Evolutionary conservation across 2,797 vertebrate species (phyloP), one percentile per base, ranked within the genome.

Genomic region (Cirrhinus mrigala): DNA sequence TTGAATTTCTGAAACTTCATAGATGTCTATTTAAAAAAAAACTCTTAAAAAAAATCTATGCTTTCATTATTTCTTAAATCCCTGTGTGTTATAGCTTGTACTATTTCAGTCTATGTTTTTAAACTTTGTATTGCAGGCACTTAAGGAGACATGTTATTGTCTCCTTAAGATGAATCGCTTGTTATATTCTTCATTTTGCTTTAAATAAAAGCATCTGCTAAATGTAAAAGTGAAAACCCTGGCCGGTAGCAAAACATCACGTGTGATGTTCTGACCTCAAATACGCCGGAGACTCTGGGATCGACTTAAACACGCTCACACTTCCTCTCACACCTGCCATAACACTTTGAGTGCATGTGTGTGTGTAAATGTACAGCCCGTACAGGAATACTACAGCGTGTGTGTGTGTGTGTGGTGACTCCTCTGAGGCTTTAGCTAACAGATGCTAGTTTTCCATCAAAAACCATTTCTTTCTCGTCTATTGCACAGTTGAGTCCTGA

Each of bases 271-370:
- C 14, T 44, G 77, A 79, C 40, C 12, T 62, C 37, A 75, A 20
- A 52, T 75, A 48, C 18, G 9, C 50, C 73, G 29, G 76, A 62
- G 56, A 44, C 56, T 64, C 66, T 76, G 40, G n/a, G 58, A 66
- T 64, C 2, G 76, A 40, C 18, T 54, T 37, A 22, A 76, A 69
- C 44, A 69, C 62, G 37, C 58, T 79, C 48, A 70, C 24, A 75
- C 37, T 58, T 83, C 37, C 73, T 84, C 69, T 74, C 27, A 68
- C 68, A 85, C 79, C 77, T 74, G 78, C 81, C 52, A 54, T 62
- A 83, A 48, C 70, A 44, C 33, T 52, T 58, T 75, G 58, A 68
- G 60, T 22, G 6, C 24, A n/a, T 79, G 33, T 52, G 20, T 48
- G 50, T 52, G 50, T 12, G 3, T n/a, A n/a, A 4, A 24, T 1